phyloP scores from a whole-genome alignment of 2,113 vertebrate species.

The Osmerus mordax region DNA sequence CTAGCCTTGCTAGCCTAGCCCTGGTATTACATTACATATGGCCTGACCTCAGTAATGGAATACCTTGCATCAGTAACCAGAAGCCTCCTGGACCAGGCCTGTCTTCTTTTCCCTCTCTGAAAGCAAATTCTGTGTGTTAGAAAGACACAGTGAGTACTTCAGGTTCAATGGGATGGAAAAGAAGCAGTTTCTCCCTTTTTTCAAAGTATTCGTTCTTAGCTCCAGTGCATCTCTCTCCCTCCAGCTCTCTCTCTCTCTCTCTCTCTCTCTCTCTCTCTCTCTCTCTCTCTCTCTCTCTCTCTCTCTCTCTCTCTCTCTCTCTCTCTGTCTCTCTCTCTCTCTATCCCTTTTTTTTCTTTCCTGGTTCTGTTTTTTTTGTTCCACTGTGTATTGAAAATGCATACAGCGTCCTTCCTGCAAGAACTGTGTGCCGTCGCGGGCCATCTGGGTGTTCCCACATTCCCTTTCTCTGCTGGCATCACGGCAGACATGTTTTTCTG shows the following conservation, averaged over 20 bases:
- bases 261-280: neutral
- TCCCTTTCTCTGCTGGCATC: constrained; percentile 27
- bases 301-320: neutral
- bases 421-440: constrained; percentile 9
- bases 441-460: constrained; percentile 40
- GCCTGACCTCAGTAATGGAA: constrained; percentile 49
- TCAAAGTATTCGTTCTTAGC: constrained; percentile 23
- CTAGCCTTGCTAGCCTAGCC: constrained; percentile 12
- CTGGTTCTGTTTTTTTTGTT: too few species aligned
- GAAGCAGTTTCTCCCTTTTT: neutral
- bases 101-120: neutral
- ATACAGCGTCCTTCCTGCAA: neutral
- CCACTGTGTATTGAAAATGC: constrained; percentile 3
- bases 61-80: constrained; percentile 41
- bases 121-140: neutral
- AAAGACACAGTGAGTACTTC: neutral
- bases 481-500: constrained; percentile 21
- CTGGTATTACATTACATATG: constrained; percentile 57
- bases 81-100: neutral
- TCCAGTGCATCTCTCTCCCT: constrained; percentile 6
- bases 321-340: neutral
- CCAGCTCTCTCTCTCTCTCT: neutral
- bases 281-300: neutral
- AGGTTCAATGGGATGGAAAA: constrained; percentile 9
- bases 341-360: too few species aligned